Evolutionary conservation across 2,888 invertebrate genomes (phyloP), one percentile per base, ranked within the genome.

Genomic region (Drosophila cyrtoloma): DNA sequence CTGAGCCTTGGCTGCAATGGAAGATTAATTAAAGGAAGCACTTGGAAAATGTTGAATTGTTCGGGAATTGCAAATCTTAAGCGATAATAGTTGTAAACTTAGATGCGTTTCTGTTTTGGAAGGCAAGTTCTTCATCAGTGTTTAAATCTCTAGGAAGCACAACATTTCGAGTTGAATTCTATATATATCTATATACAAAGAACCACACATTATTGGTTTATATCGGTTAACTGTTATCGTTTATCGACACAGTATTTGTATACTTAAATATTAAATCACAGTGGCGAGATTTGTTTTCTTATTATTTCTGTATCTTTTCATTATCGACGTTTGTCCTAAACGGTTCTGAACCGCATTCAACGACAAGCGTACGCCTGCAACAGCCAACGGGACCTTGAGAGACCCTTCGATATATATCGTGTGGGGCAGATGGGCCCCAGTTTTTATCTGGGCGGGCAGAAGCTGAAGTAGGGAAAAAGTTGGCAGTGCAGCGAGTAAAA

Each of bases 401-500:
- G 47, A 69, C 53, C 82, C 91, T 94, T 94, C 95, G 47, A 68
- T 57, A 71, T 14, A 56, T 30, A 35, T n/a, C 14, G 22, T 10
- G 5, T 10, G n/a, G 42, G 3, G 6, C n/a, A 35, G 14, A 12
- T 39, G 6, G 26, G 7, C 26, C 42, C 16, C 47, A n/a, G 33
- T 30, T 5, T 72, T 19, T 70, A 95, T 94, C 95, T 95, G 79
- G 97, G 93, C 58, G 93, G 97, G 92, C 98, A 98, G 94, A 96
- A 96, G 91, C 96, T 95, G 93, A 96, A 96, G 93, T 97, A 95
- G 61, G 98, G 97, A 94, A 97, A 98, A 83, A 98, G 95, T 93
- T 96, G 96, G 94, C 98, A 98, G 94, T 98, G 98, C 84, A 98
- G 95, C 75, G 98, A 98, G 91, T 97, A 95, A 94, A 98, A 97